Evolutionary conservation across 2,797 vertebrate species (phyloP), one percentile per base, ranked within the genome.

Genomic region (Malacoraja senta): DNA sequence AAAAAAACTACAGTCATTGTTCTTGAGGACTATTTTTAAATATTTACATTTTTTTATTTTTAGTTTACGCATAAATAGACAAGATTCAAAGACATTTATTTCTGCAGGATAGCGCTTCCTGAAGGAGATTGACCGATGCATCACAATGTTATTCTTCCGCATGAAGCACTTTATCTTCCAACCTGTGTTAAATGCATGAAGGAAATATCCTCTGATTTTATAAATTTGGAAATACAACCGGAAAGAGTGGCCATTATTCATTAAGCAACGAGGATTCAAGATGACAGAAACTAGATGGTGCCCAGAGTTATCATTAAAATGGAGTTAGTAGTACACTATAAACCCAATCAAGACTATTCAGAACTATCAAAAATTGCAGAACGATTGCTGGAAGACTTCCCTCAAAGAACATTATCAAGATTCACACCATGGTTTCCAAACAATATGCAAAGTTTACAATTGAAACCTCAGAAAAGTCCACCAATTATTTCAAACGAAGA

Each of bases 371-470:
- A 96, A 94, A 95, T 95, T 90, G 96, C 97, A 84, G 96, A 98
- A 95, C 97, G 95, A 94, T 96, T 97, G 53, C 94, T 99, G 94
- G 96, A 97, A 94, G 95, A 97, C 0, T 98, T 98, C 93, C 96
- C 97, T 78, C 86, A 95, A 94, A 96, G 97, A 65, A 95, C 94
- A 0, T 94, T 96, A 79, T 96, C 96, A 0, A 95, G 94, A 94
- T 99, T 99, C 95, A 94, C 78, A 19, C 97, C 97, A 77, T 99
- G 98, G 98, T 99, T 97, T 96, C 96, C 96, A 35, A 93, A 95
- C 68, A 79, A 96, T 61, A 95, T 95, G 53, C 65, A 17, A 79
- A 95, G 77, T 74, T 95, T 95, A 95, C 97, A 97, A n/a, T 95
- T 99, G 94, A 98, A 97, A 96, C 98, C 98, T 21, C 95, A 95